These are phyloP conservation scores for Sardinella longiceps DNA, from an alignment of 2,797 vertebrate species.

Conservation along the genomic window DNA sequence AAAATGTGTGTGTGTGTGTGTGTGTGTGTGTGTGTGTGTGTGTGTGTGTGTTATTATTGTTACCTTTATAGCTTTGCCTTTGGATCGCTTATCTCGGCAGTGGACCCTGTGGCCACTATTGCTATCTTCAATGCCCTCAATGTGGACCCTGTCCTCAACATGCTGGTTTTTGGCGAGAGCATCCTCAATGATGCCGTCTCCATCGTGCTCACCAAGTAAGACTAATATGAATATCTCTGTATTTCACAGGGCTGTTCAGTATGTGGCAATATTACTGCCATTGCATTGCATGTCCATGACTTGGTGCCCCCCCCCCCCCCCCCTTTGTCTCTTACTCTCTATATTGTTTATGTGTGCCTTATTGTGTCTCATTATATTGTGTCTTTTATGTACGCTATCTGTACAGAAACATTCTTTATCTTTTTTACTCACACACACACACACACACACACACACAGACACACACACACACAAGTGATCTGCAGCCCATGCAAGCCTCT, in stretches of 20 bases:
- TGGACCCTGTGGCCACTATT: slow-evolving; percentile 97
- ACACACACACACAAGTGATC: too few species aligned
- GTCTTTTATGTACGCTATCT: too few species aligned
- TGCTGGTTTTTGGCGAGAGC: slow-evolving; percentile 98
- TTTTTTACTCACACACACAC: too few species aligned
- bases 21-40: not conserved
- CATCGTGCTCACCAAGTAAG: slow-evolving; percentile 98
- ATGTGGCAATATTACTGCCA: too few species aligned
- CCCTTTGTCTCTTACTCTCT: not conserved
- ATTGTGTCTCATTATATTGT: too few species aligned
- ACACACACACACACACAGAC: not conserved
- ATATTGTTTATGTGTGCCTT: too few species aligned
- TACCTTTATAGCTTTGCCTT: slow-evolving; percentile 87
- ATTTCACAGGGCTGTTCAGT: too few species aligned
- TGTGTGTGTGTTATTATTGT: not conserved
- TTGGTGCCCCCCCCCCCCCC: not conserved
- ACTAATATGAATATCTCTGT: slow-evolving; percentile 27
- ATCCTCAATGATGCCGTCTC: slow-evolving; percentile 98
- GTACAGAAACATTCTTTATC: too few species aligned
- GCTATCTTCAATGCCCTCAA: slow-evolving; percentile 98
- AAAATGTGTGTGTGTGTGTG: too few species aligned
- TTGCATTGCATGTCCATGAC: too few species aligned
- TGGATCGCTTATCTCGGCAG: slow-evolving; percentile 95
- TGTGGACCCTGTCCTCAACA: slow-evolving; percentile 97
- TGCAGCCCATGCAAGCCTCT: too few species aligned